phyloP scores from a whole-genome alignment of 1,140 invertebrate species.

The Tetraneura akinire region DNA sequence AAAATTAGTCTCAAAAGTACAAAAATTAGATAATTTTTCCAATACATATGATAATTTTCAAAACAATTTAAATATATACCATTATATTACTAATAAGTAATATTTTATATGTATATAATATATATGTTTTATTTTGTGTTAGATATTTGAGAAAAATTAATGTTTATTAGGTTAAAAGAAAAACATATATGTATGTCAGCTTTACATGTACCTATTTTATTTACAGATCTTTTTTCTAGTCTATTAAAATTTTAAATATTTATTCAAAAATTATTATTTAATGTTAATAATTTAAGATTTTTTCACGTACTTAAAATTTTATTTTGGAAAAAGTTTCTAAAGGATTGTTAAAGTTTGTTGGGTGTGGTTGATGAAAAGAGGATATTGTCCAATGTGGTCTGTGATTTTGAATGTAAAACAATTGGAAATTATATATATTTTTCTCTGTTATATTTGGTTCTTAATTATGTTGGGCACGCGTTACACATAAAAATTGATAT shows the following conservation, averaged over 20 bases:
- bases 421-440: slow-evolving; percentile 50
- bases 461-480: slow-evolving; percentile 26
- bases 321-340: slow-evolving; percentile 47
- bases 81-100: too few relatives aligned
- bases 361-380: slow-evolving; percentile 16
- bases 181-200: slow-evolving; percentile 36
- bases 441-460: slow-evolving; percentile 40
- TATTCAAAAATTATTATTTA: slow-evolving; percentile 39
- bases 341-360: slow-evolving; percentile 43
- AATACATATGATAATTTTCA: not conserved
- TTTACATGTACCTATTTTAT: slow-evolving; percentile 40
- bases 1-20: slow-evolving; percentile 35
- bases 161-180: slow-evolving; percentile 40
- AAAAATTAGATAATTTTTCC: slow-evolving; percentile 34
- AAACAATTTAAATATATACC: not conserved
- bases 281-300: slow-evolving; percentile 43
- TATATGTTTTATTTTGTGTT: slow-evolving; percentile 47
- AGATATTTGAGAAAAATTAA: slow-evolving; percentile 20
- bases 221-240: slow-evolving; percentile 48
- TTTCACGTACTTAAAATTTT: slow-evolving; percentile 48
- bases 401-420: slow-evolving; percentile 48
- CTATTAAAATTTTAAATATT: slow-evolving; percentile 44
- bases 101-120: slow-evolving; percentile 35
- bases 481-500: slow-evolving; percentile 40
- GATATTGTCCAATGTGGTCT: slow-evolving; percentile 27